These are phyloP conservation scores for Molorchus minor DNA, from an alignment of 2,888 invertebrate species.

Conservation along the genomic window DNA sequence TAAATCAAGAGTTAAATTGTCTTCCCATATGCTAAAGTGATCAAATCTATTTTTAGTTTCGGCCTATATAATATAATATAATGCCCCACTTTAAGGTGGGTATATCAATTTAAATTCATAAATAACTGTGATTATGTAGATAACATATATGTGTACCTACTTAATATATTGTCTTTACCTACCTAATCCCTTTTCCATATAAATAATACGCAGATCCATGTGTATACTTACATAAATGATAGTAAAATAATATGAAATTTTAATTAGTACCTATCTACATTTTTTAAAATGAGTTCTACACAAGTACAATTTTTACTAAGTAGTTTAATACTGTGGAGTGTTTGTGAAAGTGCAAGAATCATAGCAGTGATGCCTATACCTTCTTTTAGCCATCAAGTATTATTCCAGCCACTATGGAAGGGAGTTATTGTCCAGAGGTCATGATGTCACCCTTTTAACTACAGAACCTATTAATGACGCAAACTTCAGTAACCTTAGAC, in stretches of 20 bases:
- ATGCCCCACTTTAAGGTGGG: too few relatives aligned
- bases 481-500: constrained; percentile 14
- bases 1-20: too few relatives aligned
- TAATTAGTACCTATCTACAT: not conserved
- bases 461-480: constrained; percentile 36
- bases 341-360: constrained; percentile 32
- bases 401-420: constrained; percentile 39
- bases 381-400: constrained; percentile 42
- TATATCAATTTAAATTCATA: too few relatives aligned
- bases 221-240: not conserved
- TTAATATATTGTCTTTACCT: too few relatives aligned
- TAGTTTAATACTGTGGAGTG: not conserved
- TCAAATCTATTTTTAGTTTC: too few relatives aligned
- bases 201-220: not conserved
- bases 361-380: constrained; percentile 33
- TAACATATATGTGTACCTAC: constrained; percentile 9
- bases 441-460: constrained; percentile 36
- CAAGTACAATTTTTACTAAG: not conserved
- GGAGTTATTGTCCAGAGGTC: constrained; percentile 35
- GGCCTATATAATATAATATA: too few relatives aligned
- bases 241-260: not conserved
- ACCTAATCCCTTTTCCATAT: constrained; percentile 9
- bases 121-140: not conserved
- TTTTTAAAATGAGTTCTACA: not conserved
- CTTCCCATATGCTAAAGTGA: too few relatives aligned